These are phyloP conservation scores for Aurelia coerulea DNA, from an alignment of 30 jellyfish, hydroid and myxozoan genomes.

Conservation along the genomic window DNA sequence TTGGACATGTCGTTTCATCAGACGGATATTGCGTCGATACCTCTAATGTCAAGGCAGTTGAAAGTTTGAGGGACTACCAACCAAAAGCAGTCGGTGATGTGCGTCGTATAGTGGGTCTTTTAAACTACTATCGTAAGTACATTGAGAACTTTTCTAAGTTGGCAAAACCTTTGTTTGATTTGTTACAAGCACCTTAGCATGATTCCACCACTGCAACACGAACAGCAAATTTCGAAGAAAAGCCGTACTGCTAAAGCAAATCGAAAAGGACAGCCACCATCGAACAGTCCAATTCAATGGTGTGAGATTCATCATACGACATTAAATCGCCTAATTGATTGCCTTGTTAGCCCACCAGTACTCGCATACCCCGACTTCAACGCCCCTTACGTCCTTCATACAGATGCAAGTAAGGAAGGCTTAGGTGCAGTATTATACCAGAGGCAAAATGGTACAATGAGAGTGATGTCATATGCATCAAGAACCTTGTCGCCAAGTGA, in stretches of 20 bases:
- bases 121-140: slow-evolving; percentile 16
- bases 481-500: slow-evolving; percentile 47
- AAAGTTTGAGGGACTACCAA: slow-evolving; percentile 7
- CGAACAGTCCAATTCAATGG: slow-evolving; percentile 15
- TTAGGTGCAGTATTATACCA: slow-evolving; percentile 57
- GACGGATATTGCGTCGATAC: slow-evolving; percentile 19
- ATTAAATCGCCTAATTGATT: slow-evolving; percentile 5
- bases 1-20: slow-evolving; percentile 17
- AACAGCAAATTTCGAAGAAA: too few relatives aligned
- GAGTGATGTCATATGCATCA: slow-evolving; percentile 55
- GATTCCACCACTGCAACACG: too few relatives aligned
- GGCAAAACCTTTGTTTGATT: slow-evolving; percentile 10
- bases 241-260: background rate
- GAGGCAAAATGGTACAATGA: slow-evolving; percentile 6
- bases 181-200: background rate
- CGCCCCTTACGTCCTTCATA: slow-evolving; percentile 30
- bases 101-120: slow-evolving; percentile 7
- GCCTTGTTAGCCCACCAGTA: slow-evolving; percentile 22
- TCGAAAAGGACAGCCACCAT: background rate
- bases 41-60: slow-evolving; percentile 8
- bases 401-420: slow-evolving; percentile 46
- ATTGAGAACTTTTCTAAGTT: slow-evolving; percentile 19
- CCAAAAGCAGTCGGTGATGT: slow-evolving; percentile 20
- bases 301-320: background rate
- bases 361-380: slow-evolving; percentile 55